Percentiles rank a stretch among this genome's conserved stretches.
phyloP scores from a whole-genome alignment of 2,888 invertebrate genomes.

The Phortica okadai region DNA sequence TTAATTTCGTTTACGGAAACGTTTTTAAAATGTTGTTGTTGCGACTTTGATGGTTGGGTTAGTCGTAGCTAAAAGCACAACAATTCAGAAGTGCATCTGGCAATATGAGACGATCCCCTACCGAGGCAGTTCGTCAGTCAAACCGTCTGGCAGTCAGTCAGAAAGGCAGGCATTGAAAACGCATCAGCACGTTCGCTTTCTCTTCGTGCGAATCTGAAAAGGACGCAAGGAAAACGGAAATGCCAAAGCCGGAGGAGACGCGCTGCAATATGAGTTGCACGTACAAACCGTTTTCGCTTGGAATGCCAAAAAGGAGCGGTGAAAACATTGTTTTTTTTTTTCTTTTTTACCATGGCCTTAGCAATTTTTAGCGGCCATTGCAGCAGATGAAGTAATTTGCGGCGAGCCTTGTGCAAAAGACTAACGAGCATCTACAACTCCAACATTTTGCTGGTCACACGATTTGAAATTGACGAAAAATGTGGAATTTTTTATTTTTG shows the following conservation, averaged over 20 bases:
- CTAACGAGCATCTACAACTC: constrained; percentile 25
- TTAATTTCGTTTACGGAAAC: background rate
- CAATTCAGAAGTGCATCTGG: background rate
- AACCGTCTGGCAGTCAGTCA: background rate
- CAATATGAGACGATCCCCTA: background rate
- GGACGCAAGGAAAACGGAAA: constrained; percentile 11
- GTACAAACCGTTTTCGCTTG: constrained; percentile 17
- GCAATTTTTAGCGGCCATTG: constrained; percentile 33
- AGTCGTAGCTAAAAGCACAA: background rate
- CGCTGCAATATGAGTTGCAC: constrained; percentile 24
- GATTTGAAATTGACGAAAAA: constrained; percentile 41
- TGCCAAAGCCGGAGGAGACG: background rate
- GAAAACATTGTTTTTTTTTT: background rate
- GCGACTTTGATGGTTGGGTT: background rate
- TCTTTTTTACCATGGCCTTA: constrained; percentile 26
- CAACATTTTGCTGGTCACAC: constrained; percentile 36
- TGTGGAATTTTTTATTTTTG: background rate
- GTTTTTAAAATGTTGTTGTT: constrained; percentile 11
- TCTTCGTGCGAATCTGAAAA: constrained; percentile 9
- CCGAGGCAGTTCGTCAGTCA: background rate
- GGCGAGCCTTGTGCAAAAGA: constrained; percentile 8
- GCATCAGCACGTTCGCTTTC: constrained; percentile 27
- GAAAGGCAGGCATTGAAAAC: constrained; percentile 29
- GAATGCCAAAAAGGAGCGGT: constrained; percentile 5
- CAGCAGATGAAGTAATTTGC: constrained; percentile 46